These are phyloP conservation scores for Junonia oenone DNA, from an alignment of 2,888 invertebrate genomes.

Conservation along the genomic window DNA sequence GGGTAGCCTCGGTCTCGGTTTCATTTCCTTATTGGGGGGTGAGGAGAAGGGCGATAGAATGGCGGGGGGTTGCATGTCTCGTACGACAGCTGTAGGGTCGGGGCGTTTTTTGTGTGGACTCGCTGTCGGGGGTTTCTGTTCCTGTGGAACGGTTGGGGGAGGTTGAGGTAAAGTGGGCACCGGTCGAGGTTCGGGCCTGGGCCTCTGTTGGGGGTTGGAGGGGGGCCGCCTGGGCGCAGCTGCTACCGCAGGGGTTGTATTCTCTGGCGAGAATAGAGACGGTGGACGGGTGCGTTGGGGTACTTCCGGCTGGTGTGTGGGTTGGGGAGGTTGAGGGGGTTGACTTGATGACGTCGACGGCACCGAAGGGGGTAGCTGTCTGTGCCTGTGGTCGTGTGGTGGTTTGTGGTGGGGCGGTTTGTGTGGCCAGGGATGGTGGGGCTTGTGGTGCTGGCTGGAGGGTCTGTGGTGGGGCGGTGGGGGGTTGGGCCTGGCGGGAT, in stretches of 20 bases:
- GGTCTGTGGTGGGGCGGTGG: conserved; percentile 50
- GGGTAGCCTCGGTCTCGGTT: conserved; percentile 53
- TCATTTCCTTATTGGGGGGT: conserved; percentile 51
- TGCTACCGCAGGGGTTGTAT: conserved; percentile 73
- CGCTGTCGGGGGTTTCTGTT: conserved; percentile 37
- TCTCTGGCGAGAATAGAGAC: conserved; percentile 84
- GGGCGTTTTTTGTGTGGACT: conserved; percentile 58
- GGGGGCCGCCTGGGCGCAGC: conserved; percentile 48
- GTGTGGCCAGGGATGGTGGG: conserved; percentile 57
- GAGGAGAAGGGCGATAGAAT: conserved; percentile 76
- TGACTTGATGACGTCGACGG: conserved; percentile 32
- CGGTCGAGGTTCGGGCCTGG: conserved; percentile 33
- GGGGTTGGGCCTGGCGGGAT: conserved; percentile 24
- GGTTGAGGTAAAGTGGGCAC: conserved; percentile 41
- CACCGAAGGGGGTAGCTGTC: conserved; percentile 28
- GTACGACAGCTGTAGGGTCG: conserved; percentile 52
- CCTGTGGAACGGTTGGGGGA: conserved; percentile 37
- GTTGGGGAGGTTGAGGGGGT: conserved; percentile 22
- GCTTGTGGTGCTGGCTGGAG: conserved; percentile 53
- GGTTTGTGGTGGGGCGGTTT: conserved; percentile 57
- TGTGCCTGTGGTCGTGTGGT: conserved; percentile 30
- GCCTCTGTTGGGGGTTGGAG: conserved; percentile 46
- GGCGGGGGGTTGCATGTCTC: conserved; percentile 65
- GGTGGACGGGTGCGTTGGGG: conserved; percentile 71
- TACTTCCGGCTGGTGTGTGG: conserved; percentile 31